A percentile compares a stretch with the other conserved stretches of the same genome.
Conservation (phyloP, 2,113 vertebrate genomes). For the Leiothrix lutea region DNA sequence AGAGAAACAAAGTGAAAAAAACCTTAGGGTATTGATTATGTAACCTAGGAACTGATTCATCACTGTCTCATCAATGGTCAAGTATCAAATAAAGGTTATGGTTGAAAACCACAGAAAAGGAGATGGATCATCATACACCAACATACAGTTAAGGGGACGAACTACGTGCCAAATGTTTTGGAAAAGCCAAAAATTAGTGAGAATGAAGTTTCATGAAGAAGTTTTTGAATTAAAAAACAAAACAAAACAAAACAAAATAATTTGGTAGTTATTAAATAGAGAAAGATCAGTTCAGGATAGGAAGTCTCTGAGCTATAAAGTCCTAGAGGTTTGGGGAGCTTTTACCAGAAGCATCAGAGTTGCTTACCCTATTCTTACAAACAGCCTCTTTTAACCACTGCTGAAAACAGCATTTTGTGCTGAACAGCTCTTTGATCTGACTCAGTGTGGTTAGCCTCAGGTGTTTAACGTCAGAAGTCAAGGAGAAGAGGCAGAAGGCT, state of each 20-base stretch:
- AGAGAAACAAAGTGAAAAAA: neutral
- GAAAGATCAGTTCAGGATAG: neutral
- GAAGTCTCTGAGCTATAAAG: neutral
- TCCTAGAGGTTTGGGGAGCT: neutral
- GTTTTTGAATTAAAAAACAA: neutral
- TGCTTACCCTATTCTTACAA: neutral
- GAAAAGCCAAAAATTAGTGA: neutral
- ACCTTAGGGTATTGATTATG: neutral
- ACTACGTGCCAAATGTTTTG: neutral
- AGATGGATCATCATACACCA: neutral
- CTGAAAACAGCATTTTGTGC: neutral
- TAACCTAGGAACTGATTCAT: neutral
- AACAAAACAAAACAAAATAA: rapidly evolving
- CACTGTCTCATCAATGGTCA: neutral
- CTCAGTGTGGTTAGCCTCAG: rapidly evolving
- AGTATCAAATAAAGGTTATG: neutral
- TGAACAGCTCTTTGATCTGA: neutral
- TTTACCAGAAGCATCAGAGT: neutral
- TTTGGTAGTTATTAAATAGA: neutral
- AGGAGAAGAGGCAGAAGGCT: neutral
- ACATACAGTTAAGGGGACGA: neutral
- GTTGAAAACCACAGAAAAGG: neutral
- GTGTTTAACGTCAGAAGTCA: neutral
- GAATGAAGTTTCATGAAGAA: neutral
- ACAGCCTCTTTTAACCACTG: neutral